phyloP scores from a whole-genome alignment of 2,888 invertebrate genomes.

The Tenthredo amoena region DNA sequence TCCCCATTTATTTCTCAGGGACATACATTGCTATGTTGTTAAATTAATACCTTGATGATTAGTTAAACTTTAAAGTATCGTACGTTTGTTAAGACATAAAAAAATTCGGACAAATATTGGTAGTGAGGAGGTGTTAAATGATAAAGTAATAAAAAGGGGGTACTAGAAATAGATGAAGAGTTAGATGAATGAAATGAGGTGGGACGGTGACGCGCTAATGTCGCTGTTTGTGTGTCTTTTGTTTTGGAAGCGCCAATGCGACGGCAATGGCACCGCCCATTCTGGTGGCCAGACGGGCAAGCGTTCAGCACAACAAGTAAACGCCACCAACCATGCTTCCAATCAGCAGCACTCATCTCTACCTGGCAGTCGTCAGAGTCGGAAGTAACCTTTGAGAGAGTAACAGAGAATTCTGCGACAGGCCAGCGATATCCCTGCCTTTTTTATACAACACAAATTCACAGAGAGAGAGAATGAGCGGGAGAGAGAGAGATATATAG shows the following conservation, averaged over 20 bases:
- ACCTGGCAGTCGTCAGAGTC: conserved; percentile 55
- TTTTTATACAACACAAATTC: conserved; percentile 39
- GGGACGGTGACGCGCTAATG: conserved; percentile 66
- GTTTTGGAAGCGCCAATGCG: conserved; percentile 75
- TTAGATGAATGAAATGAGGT: conserved; percentile 15
- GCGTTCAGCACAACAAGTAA: conserved; percentile 72
- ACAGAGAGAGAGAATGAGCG: not conserved
- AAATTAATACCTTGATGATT: not conserved
- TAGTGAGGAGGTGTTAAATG: not conserved
- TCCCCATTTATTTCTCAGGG: not conserved
- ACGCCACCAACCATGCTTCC: conserved; percentile 56
- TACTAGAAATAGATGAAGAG: conserved; percentile 5
- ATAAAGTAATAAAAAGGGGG: not conserved
- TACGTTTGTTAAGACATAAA: not conserved
- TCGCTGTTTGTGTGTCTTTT: conserved; percentile 74
- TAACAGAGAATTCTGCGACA: conserved; percentile 27
- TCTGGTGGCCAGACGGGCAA: conserved; percentile 70
- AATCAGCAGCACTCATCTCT: conserved; percentile 57
- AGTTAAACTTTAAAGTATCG: not conserved
- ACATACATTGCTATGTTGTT: not conserved
- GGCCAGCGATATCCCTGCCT: conserved; percentile 47
- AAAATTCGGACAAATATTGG: not conserved
- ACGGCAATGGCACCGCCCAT: conserved; percentile 69
- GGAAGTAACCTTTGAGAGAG: conserved; percentile 56
- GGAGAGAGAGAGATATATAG: not conserved